These are phyloP conservation scores for Heteronetta atricapilla DNA, from an alignment of 2,113 vertebrate species.

Conservation along the genomic window DNA sequence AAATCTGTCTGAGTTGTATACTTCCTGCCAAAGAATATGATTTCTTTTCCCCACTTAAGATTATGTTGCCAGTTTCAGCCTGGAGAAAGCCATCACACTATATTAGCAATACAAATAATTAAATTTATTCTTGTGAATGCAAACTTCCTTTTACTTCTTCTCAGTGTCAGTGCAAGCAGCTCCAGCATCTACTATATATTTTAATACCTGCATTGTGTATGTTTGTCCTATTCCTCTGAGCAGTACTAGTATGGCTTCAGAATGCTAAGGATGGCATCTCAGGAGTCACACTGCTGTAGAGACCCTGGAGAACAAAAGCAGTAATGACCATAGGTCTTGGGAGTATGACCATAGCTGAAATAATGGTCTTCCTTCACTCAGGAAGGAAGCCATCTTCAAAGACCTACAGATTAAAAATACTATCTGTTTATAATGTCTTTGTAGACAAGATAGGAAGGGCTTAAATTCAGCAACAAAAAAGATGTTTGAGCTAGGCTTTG, in stretches of 20 bases:
- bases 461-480: neutral
- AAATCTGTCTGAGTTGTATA: neutral
- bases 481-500: neutral
- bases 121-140: neutral
- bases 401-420: neutral
- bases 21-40: neutral
- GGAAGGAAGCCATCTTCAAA: neutral
- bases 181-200: neutral
- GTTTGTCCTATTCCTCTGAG: neutral
- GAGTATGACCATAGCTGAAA: neutral
- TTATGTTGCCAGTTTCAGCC: neutral
- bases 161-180: neutral
- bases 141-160: neutral
- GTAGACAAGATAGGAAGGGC: neutral
- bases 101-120: neutral
- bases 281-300: neutral
- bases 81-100: neutral
- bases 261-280: neutral
- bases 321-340: fast-evolving
- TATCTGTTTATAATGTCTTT: neutral
- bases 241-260: neutral
- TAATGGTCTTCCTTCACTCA: neutral
- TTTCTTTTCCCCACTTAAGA: neutral
- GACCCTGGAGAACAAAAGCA: neutral
- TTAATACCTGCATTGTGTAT: neutral